Conservation (phyloP, 2,797 vertebrate genomes). For the Alauda arvensis region DNA sequence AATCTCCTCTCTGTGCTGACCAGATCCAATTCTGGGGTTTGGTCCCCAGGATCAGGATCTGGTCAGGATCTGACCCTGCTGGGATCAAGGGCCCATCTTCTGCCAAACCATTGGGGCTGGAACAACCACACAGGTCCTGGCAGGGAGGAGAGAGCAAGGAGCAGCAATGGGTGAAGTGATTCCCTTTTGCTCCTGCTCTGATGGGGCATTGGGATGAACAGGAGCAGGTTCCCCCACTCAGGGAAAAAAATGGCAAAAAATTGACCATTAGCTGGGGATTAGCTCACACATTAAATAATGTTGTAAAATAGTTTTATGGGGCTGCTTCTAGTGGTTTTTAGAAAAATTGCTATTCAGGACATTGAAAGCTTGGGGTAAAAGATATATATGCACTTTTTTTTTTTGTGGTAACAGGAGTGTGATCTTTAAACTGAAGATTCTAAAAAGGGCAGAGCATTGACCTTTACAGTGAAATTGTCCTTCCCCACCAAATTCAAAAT, state of each 20-base stretch:
- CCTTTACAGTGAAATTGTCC: slow-evolving; percentile 57
- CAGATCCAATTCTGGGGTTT: background rate
- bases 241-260: slow-evolving; percentile 10
- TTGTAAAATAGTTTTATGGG: slow-evolving; percentile 41
- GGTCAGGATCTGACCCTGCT: background rate
- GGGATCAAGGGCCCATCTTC: background rate
- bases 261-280: slow-evolving; percentile 40
- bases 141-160: background rate
- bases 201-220: background rate
- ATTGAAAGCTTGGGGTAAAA: slow-evolving; percentile 25
- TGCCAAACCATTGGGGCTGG: background rate
- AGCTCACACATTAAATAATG: slow-evolving; percentile 48
- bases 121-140: background rate
- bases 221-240: background rate
- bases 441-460: slow-evolving; percentile 35
- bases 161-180: background rate
- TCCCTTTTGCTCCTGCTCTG: background rate
- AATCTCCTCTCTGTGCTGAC: background rate
- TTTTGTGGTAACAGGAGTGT: slow-evolving; percentile 31
- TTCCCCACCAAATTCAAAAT: slow-evolving; percentile 61
- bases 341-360: slow-evolving; percentile 31
- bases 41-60: background rate
- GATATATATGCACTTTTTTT: background rate
- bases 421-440: slow-evolving; percentile 65
- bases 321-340: background rate